Conservation (phyloP, 2,797 vertebrate species). For the Melanogrammus aeglefinus region DNA sequence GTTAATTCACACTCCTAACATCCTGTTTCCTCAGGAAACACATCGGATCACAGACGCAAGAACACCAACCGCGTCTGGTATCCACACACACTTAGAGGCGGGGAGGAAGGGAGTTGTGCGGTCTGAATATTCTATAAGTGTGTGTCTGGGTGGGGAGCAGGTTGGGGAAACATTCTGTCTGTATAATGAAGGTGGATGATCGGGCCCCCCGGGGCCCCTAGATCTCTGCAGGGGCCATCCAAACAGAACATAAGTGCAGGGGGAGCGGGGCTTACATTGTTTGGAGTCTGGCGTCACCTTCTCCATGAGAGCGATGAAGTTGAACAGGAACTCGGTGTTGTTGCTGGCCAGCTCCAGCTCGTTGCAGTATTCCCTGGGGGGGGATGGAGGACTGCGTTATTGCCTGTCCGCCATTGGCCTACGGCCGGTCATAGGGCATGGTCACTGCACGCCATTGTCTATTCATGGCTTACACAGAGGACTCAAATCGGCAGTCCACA, state of each 20-base stretch:
- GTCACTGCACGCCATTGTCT: neutral
- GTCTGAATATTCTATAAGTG: neutral
- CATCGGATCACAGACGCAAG: too few relatives aligned
- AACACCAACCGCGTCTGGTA: too few relatives aligned
- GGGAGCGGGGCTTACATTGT: slow-evolving; percentile 83
- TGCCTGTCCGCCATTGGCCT: neutral
- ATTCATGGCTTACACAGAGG: neutral
- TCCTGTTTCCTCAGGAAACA: too few relatives aligned
- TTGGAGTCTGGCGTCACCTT: slow-evolving; percentile 98
- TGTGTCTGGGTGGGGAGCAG: too few relatives aligned
- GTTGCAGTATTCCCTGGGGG: slow-evolving; percentile 96
- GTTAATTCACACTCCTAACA: too few relatives aligned
- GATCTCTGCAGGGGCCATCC: neutral
- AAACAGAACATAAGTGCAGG: neutral
- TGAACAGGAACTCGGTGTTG: slow-evolving; percentile 98
- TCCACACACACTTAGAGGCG: too few relatives aligned
- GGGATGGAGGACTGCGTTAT: slow-evolving; percentile 11
- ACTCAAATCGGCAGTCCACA: neutral
- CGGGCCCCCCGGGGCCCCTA: too few relatives aligned
- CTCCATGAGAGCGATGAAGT: slow-evolving; percentile 99
- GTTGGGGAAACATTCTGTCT: too few relatives aligned
- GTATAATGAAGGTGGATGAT: too few relatives aligned
- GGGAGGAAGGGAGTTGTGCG: too few relatives aligned
- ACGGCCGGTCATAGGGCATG: neutral
- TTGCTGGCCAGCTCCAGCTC: slow-evolving; percentile 95